These are phyloP conservation scores for Philonicus albiceps DNA, from an alignment of 2,888 invertebrate genomes.

Conservation along the genomic window DNA sequence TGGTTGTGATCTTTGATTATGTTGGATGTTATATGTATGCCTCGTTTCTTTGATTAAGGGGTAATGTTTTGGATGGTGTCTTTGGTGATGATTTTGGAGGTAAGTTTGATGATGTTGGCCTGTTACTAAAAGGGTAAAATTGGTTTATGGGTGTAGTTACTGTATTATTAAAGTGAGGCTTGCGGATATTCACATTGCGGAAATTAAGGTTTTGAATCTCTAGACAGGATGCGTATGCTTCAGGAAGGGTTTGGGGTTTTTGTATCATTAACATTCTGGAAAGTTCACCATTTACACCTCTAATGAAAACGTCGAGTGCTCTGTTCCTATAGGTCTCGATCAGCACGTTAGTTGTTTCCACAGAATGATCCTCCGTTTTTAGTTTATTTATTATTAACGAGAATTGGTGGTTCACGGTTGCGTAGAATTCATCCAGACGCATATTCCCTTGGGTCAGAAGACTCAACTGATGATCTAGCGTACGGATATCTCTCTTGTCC, in stretches of 20 bases:
- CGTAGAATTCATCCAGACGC: constrained; percentile 37
- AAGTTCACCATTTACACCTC: constrained; percentile 39
- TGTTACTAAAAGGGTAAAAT: neutral
- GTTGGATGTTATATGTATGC: constrained; percentile 4
- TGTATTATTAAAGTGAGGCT: neutral
- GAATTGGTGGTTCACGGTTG: constrained; percentile 37
- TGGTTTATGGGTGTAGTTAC: constrained; percentile 13
- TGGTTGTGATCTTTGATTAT: neutral
- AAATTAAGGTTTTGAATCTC: constrained; percentile 35
- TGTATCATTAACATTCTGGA: neutral
- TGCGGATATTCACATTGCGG: constrained; percentile 17
- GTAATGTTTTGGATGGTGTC: neutral
- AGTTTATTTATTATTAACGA: constrained; percentile 38
- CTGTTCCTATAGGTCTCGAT: constrained; percentile 35
- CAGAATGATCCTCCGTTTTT: constrained; percentile 2
- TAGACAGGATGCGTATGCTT: constrained; percentile 22
- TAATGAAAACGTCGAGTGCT: constrained; percentile 19
- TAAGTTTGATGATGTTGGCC: neutral
- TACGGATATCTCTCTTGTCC: constrained; percentile 37
- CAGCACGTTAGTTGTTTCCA: constrained; percentile 17
- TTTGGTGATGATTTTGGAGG: neutral
- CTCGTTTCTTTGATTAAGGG: neutral
- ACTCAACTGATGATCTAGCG: constrained; percentile 40
- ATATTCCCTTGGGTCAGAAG: too few species aligned
- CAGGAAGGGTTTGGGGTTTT: constrained; percentile 1